Conservation (phyloP, 2,888 invertebrate species). For the Limnephilus lunatus region DNA sequence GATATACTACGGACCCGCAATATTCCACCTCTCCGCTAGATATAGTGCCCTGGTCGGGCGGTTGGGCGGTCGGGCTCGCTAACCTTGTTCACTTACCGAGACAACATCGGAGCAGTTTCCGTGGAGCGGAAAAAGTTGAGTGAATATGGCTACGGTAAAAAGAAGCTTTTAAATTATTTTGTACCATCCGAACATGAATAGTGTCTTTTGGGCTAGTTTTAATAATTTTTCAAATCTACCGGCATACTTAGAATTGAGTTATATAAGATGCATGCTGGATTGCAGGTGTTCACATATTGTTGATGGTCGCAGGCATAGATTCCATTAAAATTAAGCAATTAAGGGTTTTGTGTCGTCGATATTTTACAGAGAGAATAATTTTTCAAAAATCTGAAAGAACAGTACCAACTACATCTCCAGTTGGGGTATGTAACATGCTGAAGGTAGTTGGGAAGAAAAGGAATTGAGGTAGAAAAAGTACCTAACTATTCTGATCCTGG, state of each 20-base stretch:
- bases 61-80: not conserved
- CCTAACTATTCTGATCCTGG: too few relatives aligned
- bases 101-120: slow-evolving; percentile 20
- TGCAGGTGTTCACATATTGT: not conserved
- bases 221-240: not conserved
- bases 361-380: not conserved
- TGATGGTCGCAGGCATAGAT: not conserved
- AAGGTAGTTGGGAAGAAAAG: not conserved
- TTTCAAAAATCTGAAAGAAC: too few relatives aligned
- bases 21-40: slow-evolving; percentile 42
- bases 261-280: not conserved
- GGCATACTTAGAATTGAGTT: not conserved
- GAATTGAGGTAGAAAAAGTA: too few relatives aligned
- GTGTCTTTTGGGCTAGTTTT: not conserved
- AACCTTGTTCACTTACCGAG: slow-evolving; percentile 25
- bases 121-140: slow-evolving; percentile 10
- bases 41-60: not conserved
- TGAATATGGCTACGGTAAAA: slow-evolving; percentile 14
- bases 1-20: slow-evolving; percentile 42
- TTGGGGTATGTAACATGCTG: too few relatives aligned
- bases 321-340: not conserved
- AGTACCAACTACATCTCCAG: too few relatives aligned
- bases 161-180: not conserved
- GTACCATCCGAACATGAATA: not conserved
- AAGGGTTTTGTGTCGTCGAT: too few relatives aligned